These are phyloP conservation scores for Microctenopoma stevenorrisi DNA, from an alignment of 2,797 vertebrate species.

Conservation along the genomic window DNA sequence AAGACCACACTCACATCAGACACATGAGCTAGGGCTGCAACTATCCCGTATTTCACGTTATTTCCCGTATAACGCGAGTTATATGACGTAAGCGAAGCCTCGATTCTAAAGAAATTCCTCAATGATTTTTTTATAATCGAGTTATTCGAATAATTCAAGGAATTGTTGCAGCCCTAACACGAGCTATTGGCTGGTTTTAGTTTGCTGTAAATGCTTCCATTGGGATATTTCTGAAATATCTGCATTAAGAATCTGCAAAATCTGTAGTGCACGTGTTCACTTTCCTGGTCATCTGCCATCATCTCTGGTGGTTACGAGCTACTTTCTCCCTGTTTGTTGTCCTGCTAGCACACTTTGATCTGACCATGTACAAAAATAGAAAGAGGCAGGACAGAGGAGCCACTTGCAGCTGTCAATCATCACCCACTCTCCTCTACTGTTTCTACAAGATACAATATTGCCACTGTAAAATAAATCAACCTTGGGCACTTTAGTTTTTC, in stretches of 20 bases:
- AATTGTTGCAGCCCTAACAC: too few species aligned
- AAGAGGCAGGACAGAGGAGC: slow-evolving; percentile 37
- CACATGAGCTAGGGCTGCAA: background rate
- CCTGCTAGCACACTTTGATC: slow-evolving; percentile 58
- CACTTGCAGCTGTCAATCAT: slow-evolving; percentile 77
- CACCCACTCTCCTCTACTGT: slow-evolving; percentile 17
- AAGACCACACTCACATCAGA: slow-evolving; percentile 9
- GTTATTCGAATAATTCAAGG: too few species aligned
- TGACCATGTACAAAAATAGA: slow-evolving; percentile 67
- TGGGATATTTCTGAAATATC: slow-evolving; percentile 3
- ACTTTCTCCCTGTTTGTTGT: slow-evolving; percentile 46
- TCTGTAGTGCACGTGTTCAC: slow-evolving; percentile 5
- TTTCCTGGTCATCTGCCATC: slow-evolving; percentile 19
- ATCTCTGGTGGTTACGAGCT: slow-evolving; percentile 12
- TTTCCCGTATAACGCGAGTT: too few species aligned
- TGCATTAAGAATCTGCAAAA: background rate
- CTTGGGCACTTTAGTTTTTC: background rate
- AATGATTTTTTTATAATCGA: too few species aligned
- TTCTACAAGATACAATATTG: slow-evolving; percentile 1
- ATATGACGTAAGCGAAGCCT: too few species aligned
- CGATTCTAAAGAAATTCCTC: too few species aligned
- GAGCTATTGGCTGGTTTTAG: background rate
- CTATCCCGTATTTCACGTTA: too few species aligned
- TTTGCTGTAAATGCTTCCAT: background rate
- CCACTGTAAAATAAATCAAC: background rate